phyloP scores from a whole-genome alignment of 2,797 vertebrate species.

The Pygocentrus nattereri region DNA sequence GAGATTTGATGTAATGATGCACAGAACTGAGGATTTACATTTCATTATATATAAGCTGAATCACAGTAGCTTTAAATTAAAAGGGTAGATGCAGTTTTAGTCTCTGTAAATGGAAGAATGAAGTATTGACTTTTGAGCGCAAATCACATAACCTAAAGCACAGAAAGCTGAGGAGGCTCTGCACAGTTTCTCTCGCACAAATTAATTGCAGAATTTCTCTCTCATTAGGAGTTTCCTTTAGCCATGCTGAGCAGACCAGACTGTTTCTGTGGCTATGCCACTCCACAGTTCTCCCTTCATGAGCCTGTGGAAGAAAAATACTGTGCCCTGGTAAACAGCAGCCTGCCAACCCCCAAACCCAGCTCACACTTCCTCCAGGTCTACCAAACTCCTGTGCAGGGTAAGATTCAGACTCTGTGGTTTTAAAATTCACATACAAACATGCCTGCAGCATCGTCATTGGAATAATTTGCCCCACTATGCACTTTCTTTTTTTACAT shows the following conservation, averaged over 20 bases:
- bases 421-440: neutral
- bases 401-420: slow-evolving; percentile 76
- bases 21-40: neutral
- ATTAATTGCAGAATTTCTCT: slow-evolving; percentile 37
- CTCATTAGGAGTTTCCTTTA: slow-evolving; percentile 90
- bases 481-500: neutral
- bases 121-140: neutral
- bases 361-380: slow-evolving; percentile 80
- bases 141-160: neutral
- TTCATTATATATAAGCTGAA: neutral
- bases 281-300: slow-evolving; percentile 79
- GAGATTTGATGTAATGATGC: slow-evolving; percentile 17
- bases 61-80: neutral
- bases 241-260: slow-evolving; percentile 82
- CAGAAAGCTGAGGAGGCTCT: neutral
- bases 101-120: neutral
- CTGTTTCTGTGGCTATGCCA: slow-evolving; percentile 90
- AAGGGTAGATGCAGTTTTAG: neutral
- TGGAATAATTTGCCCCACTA: neutral
- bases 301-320: slow-evolving; percentile 59
- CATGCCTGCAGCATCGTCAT: neutral
- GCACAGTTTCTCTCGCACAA: neutral
- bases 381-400: slow-evolving; percentile 94
- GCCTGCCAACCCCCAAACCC: slow-evolving; percentile 19
- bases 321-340: slow-evolving; percentile 53